These are phyloP conservation scores for Mionectes macconnelli DNA, from an alignment of 2,113 vertebrate species.

Conservation along the genomic window DNA sequence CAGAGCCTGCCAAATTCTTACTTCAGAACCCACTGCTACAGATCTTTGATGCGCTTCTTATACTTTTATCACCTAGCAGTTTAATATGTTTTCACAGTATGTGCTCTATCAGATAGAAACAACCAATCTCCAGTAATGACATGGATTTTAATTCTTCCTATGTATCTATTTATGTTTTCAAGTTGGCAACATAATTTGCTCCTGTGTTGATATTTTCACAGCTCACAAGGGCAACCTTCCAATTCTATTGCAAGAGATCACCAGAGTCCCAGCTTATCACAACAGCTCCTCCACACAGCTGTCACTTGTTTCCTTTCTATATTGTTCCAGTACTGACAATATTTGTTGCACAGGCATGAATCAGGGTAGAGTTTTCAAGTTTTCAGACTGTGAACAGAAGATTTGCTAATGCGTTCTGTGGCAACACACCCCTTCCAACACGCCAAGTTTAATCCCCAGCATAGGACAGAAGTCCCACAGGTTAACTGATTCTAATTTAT, in stretches of 20 bases:
- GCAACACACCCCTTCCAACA: neutral
- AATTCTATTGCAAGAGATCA: neutral
- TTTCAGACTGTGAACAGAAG: neutral
- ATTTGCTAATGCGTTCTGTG: neutral
- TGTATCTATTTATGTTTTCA: neutral
- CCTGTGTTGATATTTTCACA: constrained; percentile 26
- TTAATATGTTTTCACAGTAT: neutral
- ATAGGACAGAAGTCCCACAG: neutral
- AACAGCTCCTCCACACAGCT: constrained; percentile 26
- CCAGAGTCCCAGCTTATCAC: neutral
- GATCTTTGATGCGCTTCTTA: neutral
- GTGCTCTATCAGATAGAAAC: neutral
- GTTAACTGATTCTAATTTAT: neutral
- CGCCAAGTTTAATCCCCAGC: neutral
- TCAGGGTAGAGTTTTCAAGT: neutral
- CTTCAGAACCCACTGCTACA: neutral
- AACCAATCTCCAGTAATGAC: neutral
- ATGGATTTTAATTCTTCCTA: neutral
- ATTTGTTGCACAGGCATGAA: neutral
- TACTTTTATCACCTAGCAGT: neutral
- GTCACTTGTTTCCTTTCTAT: constrained; percentile 3
- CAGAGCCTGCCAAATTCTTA: neutral
- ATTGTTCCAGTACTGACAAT: neutral
- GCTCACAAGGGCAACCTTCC: constrained; percentile 10
- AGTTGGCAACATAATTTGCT: neutral